Conservation (phyloP, 1,140 invertebrate genomes). For the Chironomus tepperi region DNA sequence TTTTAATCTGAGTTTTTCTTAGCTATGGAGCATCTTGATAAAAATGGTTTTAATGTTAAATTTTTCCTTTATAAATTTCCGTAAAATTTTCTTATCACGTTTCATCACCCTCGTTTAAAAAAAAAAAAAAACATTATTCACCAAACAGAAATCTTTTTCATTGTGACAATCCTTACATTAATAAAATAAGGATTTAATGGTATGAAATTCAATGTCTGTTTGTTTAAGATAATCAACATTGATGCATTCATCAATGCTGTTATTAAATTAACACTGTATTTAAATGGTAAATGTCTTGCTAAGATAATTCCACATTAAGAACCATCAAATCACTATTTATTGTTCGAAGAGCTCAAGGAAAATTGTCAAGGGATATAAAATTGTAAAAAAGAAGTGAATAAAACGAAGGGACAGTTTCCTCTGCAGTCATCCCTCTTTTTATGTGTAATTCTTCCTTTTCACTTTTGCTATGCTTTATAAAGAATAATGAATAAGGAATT, state of each 20-base stretch:
- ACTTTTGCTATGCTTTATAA: not conserved
- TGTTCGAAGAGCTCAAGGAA: not conserved
- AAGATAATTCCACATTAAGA: slow-evolving; percentile 22
- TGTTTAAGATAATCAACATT: slow-evolving; percentile 20
- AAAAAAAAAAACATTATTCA: not conserved
- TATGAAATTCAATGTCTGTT: slow-evolving; percentile 19
- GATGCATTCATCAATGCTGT: slow-evolving; percentile 11
- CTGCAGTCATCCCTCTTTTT: not conserved
- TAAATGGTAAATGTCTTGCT: slow-evolving; percentile 17
- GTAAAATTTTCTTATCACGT: slow-evolving; percentile 18
- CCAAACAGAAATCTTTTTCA: not conserved
- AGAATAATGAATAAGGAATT: not conserved
- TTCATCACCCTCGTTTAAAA: not conserved
- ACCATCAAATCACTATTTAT: slow-evolving; percentile 23
- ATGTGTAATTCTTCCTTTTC: not conserved
- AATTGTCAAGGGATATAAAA: not conserved
- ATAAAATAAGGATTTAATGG: slow-evolving; percentile 1
- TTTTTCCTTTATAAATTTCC: not conserved
- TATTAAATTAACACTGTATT: slow-evolving; percentile 20
- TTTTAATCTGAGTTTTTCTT: too few relatives aligned
- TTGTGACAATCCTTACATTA: not conserved
- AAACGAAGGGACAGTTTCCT: slow-evolving; percentile 5
- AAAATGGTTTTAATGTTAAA: too few relatives aligned
- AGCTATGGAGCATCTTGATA: too few relatives aligned
- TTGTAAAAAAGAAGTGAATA: not conserved